phyloP scores from a whole-genome alignment of 64 coral and sea anemone genomes.

The Stylophora pistillata region DNA sequence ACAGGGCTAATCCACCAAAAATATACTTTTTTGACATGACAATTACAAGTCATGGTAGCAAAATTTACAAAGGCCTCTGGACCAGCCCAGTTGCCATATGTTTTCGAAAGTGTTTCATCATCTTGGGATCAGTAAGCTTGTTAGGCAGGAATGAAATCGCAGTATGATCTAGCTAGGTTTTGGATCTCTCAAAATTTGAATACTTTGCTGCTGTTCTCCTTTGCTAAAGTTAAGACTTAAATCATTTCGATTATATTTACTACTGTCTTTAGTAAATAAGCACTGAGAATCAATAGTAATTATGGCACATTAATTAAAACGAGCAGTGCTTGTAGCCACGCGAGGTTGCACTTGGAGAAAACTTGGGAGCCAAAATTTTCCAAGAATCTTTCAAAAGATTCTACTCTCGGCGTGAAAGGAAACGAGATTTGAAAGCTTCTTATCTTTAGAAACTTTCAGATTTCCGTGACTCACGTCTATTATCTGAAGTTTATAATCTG shows the following conservation, averaged over 20 bases:
- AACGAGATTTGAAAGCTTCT: neutral
- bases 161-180: neutral
- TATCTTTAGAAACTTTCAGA: slow-evolving; percentile 2
- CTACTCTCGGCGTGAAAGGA: slow-evolving; percentile 7
- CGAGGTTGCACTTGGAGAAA: neutral
- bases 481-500: neutral
- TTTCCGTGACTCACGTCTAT: slow-evolving; percentile 23
- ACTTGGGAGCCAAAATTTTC: neutral
- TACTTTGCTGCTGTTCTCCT: neutral
- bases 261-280: neutral
- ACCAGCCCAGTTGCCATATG: neutral
- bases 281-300: neutral
- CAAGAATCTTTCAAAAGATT: neutral
- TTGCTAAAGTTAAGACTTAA: neutral
- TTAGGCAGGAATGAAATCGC: neutral
- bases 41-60: slow-evolving; percentile 6
- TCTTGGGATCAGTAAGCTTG: neutral
- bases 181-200: neutral
- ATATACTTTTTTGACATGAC: slow-evolving; percentile 20
- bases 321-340: neutral
- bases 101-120: slow-evolving; percentile 12
- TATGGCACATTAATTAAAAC: neutral
- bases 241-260: neutral
- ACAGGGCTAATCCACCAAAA: slow-evolving; percentile 16
- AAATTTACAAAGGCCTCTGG: neutral